Evolutionary conservation across 2,113 vertebrate genomes (phyloP), one percentile per base, ranked within the genome.

Genomic region (Felis chaus): DNA sequence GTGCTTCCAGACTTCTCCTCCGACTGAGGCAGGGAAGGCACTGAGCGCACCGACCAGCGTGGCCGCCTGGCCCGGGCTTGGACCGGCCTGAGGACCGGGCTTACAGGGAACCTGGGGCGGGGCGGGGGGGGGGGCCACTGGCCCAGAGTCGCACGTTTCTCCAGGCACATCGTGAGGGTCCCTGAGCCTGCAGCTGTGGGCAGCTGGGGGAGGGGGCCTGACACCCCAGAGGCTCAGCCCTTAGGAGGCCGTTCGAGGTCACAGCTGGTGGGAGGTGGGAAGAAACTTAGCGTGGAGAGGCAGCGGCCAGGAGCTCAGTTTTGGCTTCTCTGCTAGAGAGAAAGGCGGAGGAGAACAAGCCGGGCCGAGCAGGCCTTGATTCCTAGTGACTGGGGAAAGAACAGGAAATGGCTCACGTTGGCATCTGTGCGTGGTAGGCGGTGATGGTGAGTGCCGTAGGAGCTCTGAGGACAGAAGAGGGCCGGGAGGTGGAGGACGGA

Each of bases 291-390:
- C 4, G 23, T 1, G 12, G 65, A 45, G 8, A 25, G 12, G 50
- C 19, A n/a, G 41, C 27, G 71, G 91, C 84, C 25, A 4, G 89
- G 61, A 27, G 7, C 50, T 85, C 48, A 61, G 65, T 78, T 33
- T 53, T 39, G 89, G 69, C 91, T 87, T 82, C 84, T 92, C 33
- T 74, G 65, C 68, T 66, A 1, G 63, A 88, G 84, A 71, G 80
- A 87, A 73, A 74, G 78, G 71, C 23, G 29, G 50, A 74, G 45
- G n/a, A 83, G 82, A 69, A 50, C 0, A 27, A 18, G 80, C 50
- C 7, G 73, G 25, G 53, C 39, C 23, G 2, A 13, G 57, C 50
- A 29, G 78, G 50, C 91, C 61, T 53, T 19, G 74, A 7, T 13
- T 39, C 69, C 65, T 33, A 27, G 50, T 8, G 4, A 39, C 63